Evolutionary conservation across 1,140 invertebrate species (phyloP).

Genomic region (Achatina immaculata): DNA sequence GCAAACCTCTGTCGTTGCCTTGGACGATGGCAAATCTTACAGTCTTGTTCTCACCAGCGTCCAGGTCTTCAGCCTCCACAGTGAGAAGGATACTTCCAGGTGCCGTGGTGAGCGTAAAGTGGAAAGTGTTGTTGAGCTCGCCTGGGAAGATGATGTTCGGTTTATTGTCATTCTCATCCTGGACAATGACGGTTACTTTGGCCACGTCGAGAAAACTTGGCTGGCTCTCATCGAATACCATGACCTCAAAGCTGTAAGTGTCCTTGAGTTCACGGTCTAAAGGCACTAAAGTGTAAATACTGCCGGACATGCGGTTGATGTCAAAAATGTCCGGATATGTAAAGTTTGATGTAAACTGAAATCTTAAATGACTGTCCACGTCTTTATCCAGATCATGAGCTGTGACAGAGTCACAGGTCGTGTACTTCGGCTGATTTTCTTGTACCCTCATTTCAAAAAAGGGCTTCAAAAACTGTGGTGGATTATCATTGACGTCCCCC

Average conservation of each 20-base stretch:
- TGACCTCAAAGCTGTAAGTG: slow-evolving; percentile 84
- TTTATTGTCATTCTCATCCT: slow-evolving; percentile 82
- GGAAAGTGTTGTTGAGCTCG: slow-evolving; percentile 54
- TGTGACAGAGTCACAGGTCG: slow-evolving; percentile 33
- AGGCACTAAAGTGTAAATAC: slow-evolving; percentile 74
- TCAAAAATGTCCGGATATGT: slow-evolving; percentile 74
- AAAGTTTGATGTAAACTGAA: slow-evolving; percentile 54
- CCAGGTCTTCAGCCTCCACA: slow-evolving; percentile 52
- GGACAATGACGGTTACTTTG: slow-evolving; percentile 82
- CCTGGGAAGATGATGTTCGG: slow-evolving; percentile 70
- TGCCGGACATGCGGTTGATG: slow-evolving; percentile 90
- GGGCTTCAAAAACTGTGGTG: slow-evolving; percentile 43
- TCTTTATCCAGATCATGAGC: slow-evolving; percentile 38
- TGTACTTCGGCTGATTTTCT: slow-evolving; percentile 39
- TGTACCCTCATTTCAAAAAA: slow-evolving; percentile 43
- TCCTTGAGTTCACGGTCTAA: slow-evolving; percentile 91
- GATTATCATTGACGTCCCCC: slow-evolving; percentile 45
- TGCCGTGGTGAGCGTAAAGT: slow-evolving; percentile 46
- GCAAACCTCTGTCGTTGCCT: slow-evolving; percentile 52
- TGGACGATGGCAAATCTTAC: slow-evolving; percentile 79
- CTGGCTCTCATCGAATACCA: slow-evolving; percentile 92
- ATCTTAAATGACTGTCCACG: slow-evolving; percentile 47
- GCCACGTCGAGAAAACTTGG: slow-evolving; percentile 89
- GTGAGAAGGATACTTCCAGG: slow-evolving; percentile 52
- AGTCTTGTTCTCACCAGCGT: slow-evolving; percentile 82